Evolutionary conservation across 2,113 vertebrate genomes (phyloP).

Genomic region (Chaetodon trifascialis): DNA sequence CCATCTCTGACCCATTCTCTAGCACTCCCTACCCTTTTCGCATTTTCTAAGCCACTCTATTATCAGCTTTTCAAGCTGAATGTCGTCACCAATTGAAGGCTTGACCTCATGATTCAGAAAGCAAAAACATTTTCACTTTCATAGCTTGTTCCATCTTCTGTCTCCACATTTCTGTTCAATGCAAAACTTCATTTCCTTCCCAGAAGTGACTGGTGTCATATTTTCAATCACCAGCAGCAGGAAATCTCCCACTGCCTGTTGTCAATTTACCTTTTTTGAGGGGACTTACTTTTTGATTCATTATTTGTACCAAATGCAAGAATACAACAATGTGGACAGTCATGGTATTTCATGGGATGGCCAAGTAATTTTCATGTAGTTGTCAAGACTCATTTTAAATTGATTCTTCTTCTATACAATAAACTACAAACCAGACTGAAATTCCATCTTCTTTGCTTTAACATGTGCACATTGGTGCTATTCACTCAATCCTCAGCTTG

Average conservation of each 20-base stretch:
- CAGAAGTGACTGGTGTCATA: background rate
- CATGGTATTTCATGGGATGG: background rate
- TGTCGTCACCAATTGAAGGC: background rate
- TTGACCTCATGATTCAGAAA: background rate
- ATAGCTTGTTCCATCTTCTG: background rate
- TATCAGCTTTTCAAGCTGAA: background rate
- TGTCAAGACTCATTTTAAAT: background rate
- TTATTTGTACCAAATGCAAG: background rate
- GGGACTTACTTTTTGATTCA: background rate
- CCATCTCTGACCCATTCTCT: background rate
- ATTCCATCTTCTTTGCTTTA: background rate
- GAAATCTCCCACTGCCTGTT: background rate
- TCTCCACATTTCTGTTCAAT: background rate
- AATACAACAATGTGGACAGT: background rate
- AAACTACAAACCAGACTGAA: background rate
- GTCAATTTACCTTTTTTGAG: too few species aligned
- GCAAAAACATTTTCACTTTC: background rate
- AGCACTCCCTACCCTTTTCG: background rate
- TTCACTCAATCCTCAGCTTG: background rate
- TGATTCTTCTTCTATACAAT: background rate
- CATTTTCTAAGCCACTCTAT: background rate
- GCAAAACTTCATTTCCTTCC: background rate
- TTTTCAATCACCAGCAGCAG: background rate
- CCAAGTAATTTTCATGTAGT: background rate
- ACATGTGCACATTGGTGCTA: background rate